Evolutionary conservation across 2,888 invertebrate species (phyloP).

Genomic region (Meliscaeva auricollis): DNA sequence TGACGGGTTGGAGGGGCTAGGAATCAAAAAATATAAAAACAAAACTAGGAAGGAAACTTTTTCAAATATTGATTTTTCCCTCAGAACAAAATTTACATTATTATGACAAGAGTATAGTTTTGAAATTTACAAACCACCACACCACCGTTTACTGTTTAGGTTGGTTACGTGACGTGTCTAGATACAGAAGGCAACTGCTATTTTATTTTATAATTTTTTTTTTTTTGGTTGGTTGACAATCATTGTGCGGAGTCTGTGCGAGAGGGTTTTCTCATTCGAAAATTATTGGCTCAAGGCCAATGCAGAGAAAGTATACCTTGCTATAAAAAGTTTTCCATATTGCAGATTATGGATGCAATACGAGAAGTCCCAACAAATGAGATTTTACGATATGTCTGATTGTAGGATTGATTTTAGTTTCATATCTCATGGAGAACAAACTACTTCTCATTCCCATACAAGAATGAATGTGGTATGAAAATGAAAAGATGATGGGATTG

Average conservation of each 20-base stretch:
- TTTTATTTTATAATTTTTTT: no score
- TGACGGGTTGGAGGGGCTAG: background rate
- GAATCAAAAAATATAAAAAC: background rate
- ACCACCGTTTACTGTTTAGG: constrained; percentile 17
- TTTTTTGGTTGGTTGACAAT: constrained; percentile 22
- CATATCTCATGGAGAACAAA: constrained; percentile 1
- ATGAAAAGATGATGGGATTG: no score
- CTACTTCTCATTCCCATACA: background rate
- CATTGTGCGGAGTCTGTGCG: constrained; percentile 33
- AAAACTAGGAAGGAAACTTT: constrained; percentile 22
- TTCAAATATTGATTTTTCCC: constrained; percentile 62
- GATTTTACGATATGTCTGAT: background rate
- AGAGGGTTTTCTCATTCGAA: constrained; percentile 9
- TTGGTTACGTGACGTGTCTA: constrained; percentile 22
- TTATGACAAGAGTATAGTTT: background rate
- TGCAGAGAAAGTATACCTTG: constrained; percentile 48
- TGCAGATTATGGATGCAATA: constrained; percentile 40
- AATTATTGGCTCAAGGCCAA: constrained; percentile 69
- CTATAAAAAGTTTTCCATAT: background rate
- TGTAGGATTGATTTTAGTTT: background rate
- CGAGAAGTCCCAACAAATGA: background rate
- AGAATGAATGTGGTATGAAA: background rate
- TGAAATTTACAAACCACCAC: constrained; percentile 1
- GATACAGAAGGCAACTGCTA: constrained; percentile 20
- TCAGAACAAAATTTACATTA: background rate